Percentiles rank a stretch among this genome's conserved stretches.
These are phyloP conservation scores for Oasisia sp. DNA, from an alignment of 2,888 invertebrate species.

Conservation along the genomic window DNA sequence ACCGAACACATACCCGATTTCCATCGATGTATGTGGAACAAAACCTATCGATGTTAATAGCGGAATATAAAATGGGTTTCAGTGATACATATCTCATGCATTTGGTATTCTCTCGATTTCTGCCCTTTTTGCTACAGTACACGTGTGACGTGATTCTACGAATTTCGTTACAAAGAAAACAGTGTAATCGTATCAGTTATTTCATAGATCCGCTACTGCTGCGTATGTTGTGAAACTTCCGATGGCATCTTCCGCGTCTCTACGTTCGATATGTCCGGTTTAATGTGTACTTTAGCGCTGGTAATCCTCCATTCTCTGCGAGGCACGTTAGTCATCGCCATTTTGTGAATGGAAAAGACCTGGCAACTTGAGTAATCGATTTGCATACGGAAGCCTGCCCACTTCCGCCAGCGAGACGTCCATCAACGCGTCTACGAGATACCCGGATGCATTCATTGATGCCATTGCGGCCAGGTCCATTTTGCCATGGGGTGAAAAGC, in stretches of 20 bases:
- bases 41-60: no score
- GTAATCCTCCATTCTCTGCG: background rate
- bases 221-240: background rate
- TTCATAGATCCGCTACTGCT: background rate
- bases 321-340: background rate
- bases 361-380: background rate
- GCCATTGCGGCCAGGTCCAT: background rate
- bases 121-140: background rate
- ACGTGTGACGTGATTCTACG: background rate
- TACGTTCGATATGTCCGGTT: background rate
- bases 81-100: no score
- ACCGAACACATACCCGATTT: no score
- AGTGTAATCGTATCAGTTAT: background rate
- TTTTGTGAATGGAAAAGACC: background rate
- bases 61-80: no score
- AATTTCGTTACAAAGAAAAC: background rate
- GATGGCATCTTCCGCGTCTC: background rate
- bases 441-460: background rate
- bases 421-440: background rate
- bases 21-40: no score
- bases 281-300: background rate
- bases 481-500: background rate
- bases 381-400: constrained; percentile 10
- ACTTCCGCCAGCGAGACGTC: background rate
- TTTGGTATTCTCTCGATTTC: no score